Conservation (phyloP, 2,797 vertebrate genomes). For the Bovichtus variegatus region DNA sequence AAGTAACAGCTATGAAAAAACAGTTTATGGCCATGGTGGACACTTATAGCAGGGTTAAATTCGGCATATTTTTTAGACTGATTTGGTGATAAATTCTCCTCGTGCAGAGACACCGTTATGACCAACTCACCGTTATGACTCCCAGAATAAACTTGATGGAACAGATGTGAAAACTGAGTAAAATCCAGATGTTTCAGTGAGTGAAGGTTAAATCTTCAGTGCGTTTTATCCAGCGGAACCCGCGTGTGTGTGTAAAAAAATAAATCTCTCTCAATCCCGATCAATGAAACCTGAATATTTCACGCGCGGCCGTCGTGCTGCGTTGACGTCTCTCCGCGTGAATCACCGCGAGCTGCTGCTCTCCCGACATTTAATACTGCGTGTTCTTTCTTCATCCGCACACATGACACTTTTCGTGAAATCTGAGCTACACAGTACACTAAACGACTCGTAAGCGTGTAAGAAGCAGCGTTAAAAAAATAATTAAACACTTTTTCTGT, state of each 20-base stretch:
- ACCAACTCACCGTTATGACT: constrained; percentile 34
- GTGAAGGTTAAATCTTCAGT: fast-evolving
- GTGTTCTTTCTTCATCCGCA: constrained; percentile 9
- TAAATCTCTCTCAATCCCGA: background rate
- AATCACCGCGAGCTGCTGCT: background rate
- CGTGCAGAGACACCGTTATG: background rate
- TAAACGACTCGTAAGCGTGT: fast-evolving
- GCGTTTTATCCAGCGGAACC: background rate
- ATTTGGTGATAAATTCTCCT: fast-evolving
- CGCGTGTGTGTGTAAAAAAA: background rate
- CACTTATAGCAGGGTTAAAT: background rate
- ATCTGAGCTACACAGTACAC: background rate
- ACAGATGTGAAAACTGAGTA: background rate
- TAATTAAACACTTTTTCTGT: fast-evolving
- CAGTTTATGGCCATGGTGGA: fast-evolving
- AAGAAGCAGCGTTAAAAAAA: fast-evolving
- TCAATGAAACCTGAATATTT: fast-evolving
- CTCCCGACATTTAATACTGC: constrained; percentile 5
- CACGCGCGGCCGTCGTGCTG: fast-evolving
- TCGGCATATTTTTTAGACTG: background rate
- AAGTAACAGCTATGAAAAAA: fast-evolving
- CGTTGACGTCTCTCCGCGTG: fast-evolving
- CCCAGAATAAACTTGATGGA: background rate
- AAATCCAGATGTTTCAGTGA: background rate
- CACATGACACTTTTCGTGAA: constrained; percentile 26